A percentile compares a stretch with the other conserved stretches of the same genome.
Conservation (phyloP, 64 coral and sea anemone species). For the Pocillopora verrucosa region DNA sequence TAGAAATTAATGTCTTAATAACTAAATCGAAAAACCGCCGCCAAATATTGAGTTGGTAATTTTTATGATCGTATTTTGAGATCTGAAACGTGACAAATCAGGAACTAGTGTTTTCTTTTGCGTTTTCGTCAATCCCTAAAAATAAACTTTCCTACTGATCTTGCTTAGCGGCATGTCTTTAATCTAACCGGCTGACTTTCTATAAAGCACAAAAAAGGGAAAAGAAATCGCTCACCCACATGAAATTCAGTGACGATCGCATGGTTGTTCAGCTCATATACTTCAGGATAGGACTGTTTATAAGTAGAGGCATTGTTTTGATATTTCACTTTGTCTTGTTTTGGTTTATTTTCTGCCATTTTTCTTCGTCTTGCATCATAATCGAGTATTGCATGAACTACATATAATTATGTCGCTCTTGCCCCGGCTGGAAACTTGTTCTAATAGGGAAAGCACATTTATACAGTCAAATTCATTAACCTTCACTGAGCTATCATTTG, state of each 20-base stretch:
- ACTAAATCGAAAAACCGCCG: not conserved
- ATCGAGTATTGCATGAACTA: not conserved
- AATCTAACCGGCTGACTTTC: not conserved
- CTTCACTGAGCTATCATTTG: not conserved
- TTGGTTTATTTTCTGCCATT: too few species aligned
- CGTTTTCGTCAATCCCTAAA: not conserved
- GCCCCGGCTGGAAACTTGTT: not conserved
- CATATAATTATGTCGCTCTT: not conserved
- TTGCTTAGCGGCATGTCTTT: not conserved
- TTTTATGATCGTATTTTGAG: not conserved
- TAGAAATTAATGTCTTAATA: not conserved
- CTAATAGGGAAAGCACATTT: slow-evolving; percentile 23
- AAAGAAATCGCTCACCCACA: too few species aligned
- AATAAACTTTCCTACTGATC: not conserved
- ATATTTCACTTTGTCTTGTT: too few species aligned
- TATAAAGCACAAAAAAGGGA: too few species aligned
- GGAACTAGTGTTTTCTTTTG: not conserved
- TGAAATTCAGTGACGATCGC: too few species aligned
- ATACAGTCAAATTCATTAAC: not conserved
- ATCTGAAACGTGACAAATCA: not conserved
- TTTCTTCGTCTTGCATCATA: too few species aligned
- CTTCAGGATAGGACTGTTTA: too few species aligned
- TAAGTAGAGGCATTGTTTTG: too few species aligned
- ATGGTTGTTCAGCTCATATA: too few species aligned
- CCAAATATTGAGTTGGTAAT: not conserved